Evolutionary conservation across 2,888 invertebrate species (phyloP), one percentile per base, ranked within the genome.

Genomic region (Gastrophysa polygoni): DNA sequence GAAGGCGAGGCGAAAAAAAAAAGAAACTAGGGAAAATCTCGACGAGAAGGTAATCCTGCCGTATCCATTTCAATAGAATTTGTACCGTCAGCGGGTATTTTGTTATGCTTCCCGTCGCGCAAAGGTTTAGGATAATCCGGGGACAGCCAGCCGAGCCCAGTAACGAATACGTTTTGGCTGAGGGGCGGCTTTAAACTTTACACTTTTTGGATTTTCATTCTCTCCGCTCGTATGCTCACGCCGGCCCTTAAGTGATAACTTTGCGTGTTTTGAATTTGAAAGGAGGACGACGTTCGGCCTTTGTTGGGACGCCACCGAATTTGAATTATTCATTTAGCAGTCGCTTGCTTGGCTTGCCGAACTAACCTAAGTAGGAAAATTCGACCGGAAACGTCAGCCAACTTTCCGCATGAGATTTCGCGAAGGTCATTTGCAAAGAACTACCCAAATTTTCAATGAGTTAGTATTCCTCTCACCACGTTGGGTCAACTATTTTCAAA

Each of bases 81-180:
- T 60, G 61, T 63, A 66, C 63, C 58, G 63, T 66, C 61, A 63
- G 61, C 61, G 58, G 56, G 61, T 66, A 63, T 66, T 70, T 38
- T 68, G 48, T 64, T 68, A 70, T 70, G 68, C 70, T 56, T 55
- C 68, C 64, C 67, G 63, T 57, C 55, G 57, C 49, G 55, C 59
- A 55, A 60, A 67, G 65, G 67, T 69, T 71, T 64, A 69, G 63
- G 66, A 62, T 68, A 71, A 71, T 69, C 71, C 64, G 69, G 67
- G 38, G 68, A n/a, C n/a, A n/a, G n/a, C n/a, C n/a, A n/a, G 64
- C 61, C 67, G 56, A 24, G 24, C 63, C 50, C 46, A 48, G 57
- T 54, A 66, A 61, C 57, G 65, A 69, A 69, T 63, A 60, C 58
- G 54, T 57, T 61, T 58, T 10, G 58, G 64, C n/a, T n/a, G n/a